Evolutionary conservation across 2,888 invertebrate genomes (phyloP), one percentile per base, ranked within the genome.

Genomic region (Lymantria dispar): DNA sequence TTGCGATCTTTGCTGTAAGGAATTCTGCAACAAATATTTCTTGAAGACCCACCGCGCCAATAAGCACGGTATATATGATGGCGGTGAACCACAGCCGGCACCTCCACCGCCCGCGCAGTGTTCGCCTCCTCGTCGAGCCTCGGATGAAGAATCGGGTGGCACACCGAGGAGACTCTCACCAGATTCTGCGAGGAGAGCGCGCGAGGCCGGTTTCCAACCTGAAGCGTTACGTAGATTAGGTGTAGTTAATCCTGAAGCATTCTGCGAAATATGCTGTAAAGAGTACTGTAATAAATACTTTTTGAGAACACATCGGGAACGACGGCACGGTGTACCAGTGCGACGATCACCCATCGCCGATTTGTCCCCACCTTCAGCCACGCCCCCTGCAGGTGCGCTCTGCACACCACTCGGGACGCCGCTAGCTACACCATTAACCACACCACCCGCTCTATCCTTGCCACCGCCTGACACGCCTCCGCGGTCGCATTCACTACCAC

Each of bases 21-120:
- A 99, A 89, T 99, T 99, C 87, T 99, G 99, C 91, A 98, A 99
- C 92, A 98, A 98, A 81, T 98, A 99, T 89, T 99, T 98, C 85
- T 92, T 99, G 29, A 98, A 99, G 87, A 99, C 99, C 52, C 99
- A 99, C 91, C 98, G 98, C 83, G 98, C 98, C 33, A 98, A 98
- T 85, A 98, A 98, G 78, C 99, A 99, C 83, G 98, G 98, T 30
- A 98, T 99, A 64, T 97, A 97, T 78, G 94, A 94, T 53, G 94
- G 88, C 2, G 80, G 82, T 30, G 84, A 80, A 8, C 76, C 74
- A 0, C 79, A 83, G 52, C 85, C 86, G 36, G 83, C 83, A 8
- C 79, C 82, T 0, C 86, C 85, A 7, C 87, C 80, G 0, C 85
- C 85, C 30, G 74, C 71, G 43, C 83, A 91, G 47, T 90, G 86